A percentile compares a stretch with the other conserved stretches of the same genome.
These are phyloP conservation scores for Holothuria glaberrima DNA, from an alignment of 35 echinoderm and acorn worm species.

Conservation along the genomic window DNA sequence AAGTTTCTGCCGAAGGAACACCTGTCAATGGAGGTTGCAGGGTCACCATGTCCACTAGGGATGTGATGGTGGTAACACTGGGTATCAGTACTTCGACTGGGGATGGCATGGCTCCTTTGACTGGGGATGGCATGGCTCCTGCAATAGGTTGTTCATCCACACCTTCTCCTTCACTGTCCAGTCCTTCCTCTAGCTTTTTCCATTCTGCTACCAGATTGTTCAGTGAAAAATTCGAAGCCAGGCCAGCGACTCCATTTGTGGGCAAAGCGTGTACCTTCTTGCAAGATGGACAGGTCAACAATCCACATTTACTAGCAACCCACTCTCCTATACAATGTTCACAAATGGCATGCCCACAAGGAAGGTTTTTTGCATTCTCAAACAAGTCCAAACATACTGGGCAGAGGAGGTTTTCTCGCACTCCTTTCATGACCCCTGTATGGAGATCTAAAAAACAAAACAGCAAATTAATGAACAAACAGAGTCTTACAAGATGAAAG, in stretches of 20 bases:
- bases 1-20: background rate
- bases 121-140: too few relatives aligned
- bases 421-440: background rate
- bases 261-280: conserved; percentile 14
- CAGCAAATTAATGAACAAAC: too few relatives aligned
- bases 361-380: conserved; percentile 36
- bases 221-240: conserved; percentile 5
- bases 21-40: too few relatives aligned
- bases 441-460: background rate
- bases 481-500: too few relatives aligned
- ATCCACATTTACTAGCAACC: conserved; percentile 9
- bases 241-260: background rate
- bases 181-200: conserved; percentile 7
- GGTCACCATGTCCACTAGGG: background rate
- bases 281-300: conserved; percentile 14
- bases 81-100: background rate
- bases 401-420: conserved; percentile 14
- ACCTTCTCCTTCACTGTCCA: background rate
- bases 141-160: background rate
- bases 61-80: background rate
- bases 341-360: conserved; percentile 29
- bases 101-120: background rate
- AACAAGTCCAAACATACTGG: conserved; percentile 20
- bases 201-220: conserved; percentile 50
- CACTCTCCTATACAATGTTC: conserved; percentile 18